Evolutionary conservation across 2,797 vertebrate species (phyloP).

Genomic region (Cyprinodon diabolis): DNA sequence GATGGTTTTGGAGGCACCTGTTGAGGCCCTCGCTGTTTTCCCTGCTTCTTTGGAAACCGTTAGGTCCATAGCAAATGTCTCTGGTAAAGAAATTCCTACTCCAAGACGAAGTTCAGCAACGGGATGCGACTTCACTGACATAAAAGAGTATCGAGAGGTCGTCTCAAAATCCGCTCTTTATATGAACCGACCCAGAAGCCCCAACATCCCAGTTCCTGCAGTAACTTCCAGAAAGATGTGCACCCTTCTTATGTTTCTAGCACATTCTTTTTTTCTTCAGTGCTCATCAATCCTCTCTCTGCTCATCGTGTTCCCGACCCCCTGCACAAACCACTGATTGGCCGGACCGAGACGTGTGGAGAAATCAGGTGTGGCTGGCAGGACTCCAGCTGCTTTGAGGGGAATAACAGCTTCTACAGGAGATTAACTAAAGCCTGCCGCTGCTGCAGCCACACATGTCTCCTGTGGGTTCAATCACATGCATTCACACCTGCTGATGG

Average conservation of each 20-base stretch:
- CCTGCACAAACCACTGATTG: slow-evolving; percentile 56
- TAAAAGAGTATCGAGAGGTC: background rate
- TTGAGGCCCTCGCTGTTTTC: slow-evolving; percentile 8
- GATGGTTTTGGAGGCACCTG: slow-evolving; percentile 1
- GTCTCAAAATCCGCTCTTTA: slow-evolving; percentile 39
- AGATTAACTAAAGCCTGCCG: slow-evolving; percentile 61
- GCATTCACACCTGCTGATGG: slow-evolving; percentile 23
- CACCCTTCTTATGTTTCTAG: slow-evolving; percentile 32
- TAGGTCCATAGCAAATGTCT: slow-evolving; percentile 53
- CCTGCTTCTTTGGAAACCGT: slow-evolving; percentile 16
- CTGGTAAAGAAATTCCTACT: slow-evolving; percentile 16
- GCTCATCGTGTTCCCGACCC: slow-evolving; percentile 27
- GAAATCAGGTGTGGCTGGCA: slow-evolving; percentile 48
- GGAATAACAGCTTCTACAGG: slow-evolving; percentile 63
- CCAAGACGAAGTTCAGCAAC: background rate
- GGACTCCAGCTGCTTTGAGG: slow-evolving; percentile 62
- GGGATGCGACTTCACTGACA: background rate
- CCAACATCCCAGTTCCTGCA: background rate
- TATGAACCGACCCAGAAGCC: slow-evolving; percentile 20
- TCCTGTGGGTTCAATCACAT: slow-evolving; percentile 47
- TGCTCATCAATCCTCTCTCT: slow-evolving; percentile 10
- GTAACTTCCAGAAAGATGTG: slow-evolving; percentile 56
- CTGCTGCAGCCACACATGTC: slow-evolving; percentile 33
- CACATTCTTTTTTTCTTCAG: slow-evolving; percentile 43
- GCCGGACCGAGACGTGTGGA: slow-evolving; percentile 28